Evolutionary conservation across 2,113 vertebrate genomes (phyloP), one percentile per base, ranked within the genome.

Genomic region (Dasyprocta punctata): DNA sequence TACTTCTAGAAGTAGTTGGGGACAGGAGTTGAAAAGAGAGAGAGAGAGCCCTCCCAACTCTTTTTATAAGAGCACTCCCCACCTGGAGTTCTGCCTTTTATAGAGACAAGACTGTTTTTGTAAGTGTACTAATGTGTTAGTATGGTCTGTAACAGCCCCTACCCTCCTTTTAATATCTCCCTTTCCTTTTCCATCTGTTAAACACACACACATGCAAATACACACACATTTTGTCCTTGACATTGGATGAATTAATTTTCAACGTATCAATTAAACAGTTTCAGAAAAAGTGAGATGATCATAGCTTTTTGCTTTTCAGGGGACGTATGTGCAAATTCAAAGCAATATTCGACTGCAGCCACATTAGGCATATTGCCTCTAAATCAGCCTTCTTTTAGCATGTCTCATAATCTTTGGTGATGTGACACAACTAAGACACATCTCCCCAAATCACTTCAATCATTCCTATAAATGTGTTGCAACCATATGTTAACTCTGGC

Each of bases 381-480:
- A 88, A 93, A 88, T 92, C 67, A 81, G 44, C 84, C 86, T 95
- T 93, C 60, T 82, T 95, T 95, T 38, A 83, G 63, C 56, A n/a
- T 56, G 75, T 52, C 60, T 95, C 83, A 82, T 78, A 67, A 95
- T 95, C 87, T 73, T 89, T 36, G 38, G 38, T 85, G 61, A 77
- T 82, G 36, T 41, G 87, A 84, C 30, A 77, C 22, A 82, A 33
- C 49, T 78, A 41, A 95, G 73, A 90, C 36, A 63, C 22, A 44
- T 94, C 83, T 95, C 77, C 82, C 83, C 67, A 94, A 93, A 95
- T 94, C 61, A 87, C 86, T 56, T 90, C 80, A 87, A 7, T 94
- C 38, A 56, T 38, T 65, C 84, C 80, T 78, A 6, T 90, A 92
- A 97, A 93, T 41, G 87, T 93, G 95, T 92, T 61, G 60, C 52